Evolutionary conservation across 2,888 invertebrate genomes (phyloP).

Genomic region (Gastracanthus pulcherrimus): DNA sequence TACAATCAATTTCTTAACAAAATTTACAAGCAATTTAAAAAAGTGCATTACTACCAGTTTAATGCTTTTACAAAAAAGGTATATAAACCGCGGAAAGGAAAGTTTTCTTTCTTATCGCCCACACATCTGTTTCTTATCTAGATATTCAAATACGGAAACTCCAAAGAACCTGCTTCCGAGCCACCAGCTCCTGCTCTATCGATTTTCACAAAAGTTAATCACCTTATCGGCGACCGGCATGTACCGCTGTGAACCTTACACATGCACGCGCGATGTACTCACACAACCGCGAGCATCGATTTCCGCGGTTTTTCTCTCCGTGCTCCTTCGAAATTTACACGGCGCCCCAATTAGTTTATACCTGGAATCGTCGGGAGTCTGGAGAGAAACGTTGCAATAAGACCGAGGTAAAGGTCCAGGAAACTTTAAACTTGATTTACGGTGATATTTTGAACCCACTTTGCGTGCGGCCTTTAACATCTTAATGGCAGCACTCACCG

Average conservation of each 20-base stretch:
- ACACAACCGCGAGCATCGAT: neutral
- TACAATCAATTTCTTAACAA: too few species aligned
- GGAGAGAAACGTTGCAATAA: neutral
- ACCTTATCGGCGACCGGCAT: neutral
- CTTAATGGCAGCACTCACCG: neutral
- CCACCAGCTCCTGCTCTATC: neutral
- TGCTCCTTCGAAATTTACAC: neutral
- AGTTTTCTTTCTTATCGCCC: neutral
- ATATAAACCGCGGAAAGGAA: too few species aligned
- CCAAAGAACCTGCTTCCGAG: neutral
- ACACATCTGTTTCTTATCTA: neutral
- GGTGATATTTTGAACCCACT: conserved; percentile 21
- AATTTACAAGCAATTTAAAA: too few species aligned
- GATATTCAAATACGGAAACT: neutral
- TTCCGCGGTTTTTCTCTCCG: neutral
- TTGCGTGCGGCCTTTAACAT: neutral
- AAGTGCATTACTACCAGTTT: too few species aligned
- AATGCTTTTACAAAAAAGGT: too few species aligned
- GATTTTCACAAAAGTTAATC: conserved; percentile 5
- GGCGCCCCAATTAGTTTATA: conserved; percentile 33
- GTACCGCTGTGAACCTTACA: neutral
- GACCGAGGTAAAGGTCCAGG: neutral
- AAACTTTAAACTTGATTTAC: conserved; percentile 18
- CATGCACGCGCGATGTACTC: too few species aligned
- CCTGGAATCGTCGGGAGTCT: neutral